Conservation (phyloP, 2,888 invertebrate genomes). For the Axea sp. region DNA sequence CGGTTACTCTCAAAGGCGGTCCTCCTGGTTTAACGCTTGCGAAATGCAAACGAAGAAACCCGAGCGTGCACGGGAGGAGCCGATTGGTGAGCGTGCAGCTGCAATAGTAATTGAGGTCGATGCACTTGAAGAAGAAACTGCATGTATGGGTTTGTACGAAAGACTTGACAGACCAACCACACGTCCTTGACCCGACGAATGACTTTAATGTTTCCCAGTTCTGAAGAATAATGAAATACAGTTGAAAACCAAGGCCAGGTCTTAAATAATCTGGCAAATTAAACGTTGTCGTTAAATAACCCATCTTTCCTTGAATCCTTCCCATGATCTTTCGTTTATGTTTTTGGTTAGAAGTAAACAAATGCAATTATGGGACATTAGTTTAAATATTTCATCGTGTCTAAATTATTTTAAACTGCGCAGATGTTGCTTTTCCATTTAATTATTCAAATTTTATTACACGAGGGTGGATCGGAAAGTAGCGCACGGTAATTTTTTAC, state of each 20-base stretch:
- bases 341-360: too few species aligned
- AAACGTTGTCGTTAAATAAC: too few species aligned
- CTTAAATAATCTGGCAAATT: too few species aligned
- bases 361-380: too few species aligned
- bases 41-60: slow-evolving; percentile 71
- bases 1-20: slow-evolving; percentile 71
- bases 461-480: too few species aligned
- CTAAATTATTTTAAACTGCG: too few species aligned
- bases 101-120: slow-evolving; percentile 78
- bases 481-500: too few species aligned
- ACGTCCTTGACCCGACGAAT: slow-evolving; percentile 77
- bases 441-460: too few species aligned
- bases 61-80: slow-evolving; percentile 66
- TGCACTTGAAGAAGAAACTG: slow-evolving; percentile 72
- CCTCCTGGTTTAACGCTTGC: slow-evolving; percentile 73
- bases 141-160: slow-evolving; percentile 73
- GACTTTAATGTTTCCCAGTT: slow-evolving; percentile 74
- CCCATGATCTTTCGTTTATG: too few species aligned
- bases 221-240: slow-evolving; percentile 56
- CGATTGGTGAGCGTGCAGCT: slow-evolving; percentile 65
- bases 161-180: slow-evolving; percentile 74
- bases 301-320: too few species aligned
- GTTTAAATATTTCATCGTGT: too few species aligned
- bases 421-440: too few species aligned
- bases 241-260: slow-evolving; percentile 43